Evolutionary conservation across 1,140 invertebrate genomes (phyloP).

Genomic region (Venturia canescens): DNA sequence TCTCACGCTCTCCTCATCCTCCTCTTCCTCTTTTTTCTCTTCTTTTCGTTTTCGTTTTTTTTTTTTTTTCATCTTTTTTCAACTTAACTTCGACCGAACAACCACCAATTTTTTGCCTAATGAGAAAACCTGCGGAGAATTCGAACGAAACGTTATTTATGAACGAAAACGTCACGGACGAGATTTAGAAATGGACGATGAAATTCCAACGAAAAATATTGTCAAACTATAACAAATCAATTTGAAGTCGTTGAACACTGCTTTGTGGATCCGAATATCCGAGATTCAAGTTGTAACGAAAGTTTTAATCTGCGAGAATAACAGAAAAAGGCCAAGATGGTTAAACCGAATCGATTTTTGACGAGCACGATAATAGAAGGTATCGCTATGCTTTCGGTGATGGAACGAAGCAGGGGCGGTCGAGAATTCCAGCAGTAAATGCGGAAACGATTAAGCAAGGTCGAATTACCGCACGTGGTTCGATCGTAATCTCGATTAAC

Average conservation of each 20-base stretch:
- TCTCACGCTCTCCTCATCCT: conserved; percentile 8
- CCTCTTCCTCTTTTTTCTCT: conserved; percentile 6
- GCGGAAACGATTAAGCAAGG: conserved; percentile 42
- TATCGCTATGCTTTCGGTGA: background rate
- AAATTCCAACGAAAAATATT: no score
- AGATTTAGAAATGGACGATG: no score
- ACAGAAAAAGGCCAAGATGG: background rate
- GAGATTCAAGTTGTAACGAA: no score
- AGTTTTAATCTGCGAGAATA: background rate
- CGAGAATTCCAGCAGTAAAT: conserved; percentile 10
- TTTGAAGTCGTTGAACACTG: no score
- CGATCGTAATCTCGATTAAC: conserved; percentile 42
- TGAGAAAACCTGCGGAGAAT: background rate
- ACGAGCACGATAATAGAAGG: background rate
- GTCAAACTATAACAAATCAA: no score
- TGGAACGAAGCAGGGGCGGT: background rate
- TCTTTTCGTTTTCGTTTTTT: no score
- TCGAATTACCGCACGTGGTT: conserved; percentile 39
- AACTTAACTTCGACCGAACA: conserved; percentile 25
- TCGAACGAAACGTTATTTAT: background rate
- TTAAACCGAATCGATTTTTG: background rate
- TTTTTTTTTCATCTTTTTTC: no score
- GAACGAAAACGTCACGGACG: no score
- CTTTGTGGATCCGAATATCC: no score
- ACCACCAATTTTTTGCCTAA: conserved; percentile 1